These are phyloP conservation scores for Gadus macrocephalus DNA, from an alignment of 2,113 vertebrate species.

Conservation along the genomic window DNA sequence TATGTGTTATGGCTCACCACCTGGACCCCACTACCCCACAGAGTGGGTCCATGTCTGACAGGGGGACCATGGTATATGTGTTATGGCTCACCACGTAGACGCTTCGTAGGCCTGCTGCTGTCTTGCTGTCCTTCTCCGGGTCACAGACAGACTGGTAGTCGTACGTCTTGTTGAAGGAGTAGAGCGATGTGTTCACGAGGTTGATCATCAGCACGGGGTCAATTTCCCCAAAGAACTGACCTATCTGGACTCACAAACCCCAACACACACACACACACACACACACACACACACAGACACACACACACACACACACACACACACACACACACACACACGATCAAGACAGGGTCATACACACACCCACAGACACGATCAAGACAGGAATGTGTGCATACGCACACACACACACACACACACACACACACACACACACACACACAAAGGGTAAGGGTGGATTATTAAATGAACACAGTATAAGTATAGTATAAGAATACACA, in stretches of 20 bases:
- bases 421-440: neutral
- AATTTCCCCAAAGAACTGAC: constrained; percentile 94
- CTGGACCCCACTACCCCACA: neutral
- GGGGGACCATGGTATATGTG: neutral
- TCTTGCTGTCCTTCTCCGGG: constrained; percentile 85
- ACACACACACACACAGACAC: constrained; percentile 5
- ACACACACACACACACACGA: too few species aligned
- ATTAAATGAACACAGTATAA: too few species aligned
- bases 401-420: neutral
- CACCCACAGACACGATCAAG: neutral
- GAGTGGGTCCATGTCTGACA: neutral
- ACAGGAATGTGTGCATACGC: neutral
- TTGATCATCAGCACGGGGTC: constrained; percentile 91
- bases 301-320: too few species aligned
- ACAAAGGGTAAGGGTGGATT: neutral
- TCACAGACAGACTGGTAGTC: constrained; percentile 97
- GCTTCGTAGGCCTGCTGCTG: constrained; percentile 86
- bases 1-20: constrained; percentile 34
- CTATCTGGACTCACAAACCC: constrained; percentile 56
- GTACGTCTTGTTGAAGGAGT: constrained; percentile 94
- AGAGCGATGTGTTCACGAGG: constrained; percentile 87
- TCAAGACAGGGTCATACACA: too few species aligned
- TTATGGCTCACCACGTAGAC: constrained; percentile 80
- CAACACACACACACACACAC: constrained; percentile 16
- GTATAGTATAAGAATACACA: too few species aligned